Percentiles rank a stretch among this genome's conserved stretches.
phyloP scores from a whole-genome alignment of 2,888 invertebrate species.

The Halictus quadricinctus region DNA sequence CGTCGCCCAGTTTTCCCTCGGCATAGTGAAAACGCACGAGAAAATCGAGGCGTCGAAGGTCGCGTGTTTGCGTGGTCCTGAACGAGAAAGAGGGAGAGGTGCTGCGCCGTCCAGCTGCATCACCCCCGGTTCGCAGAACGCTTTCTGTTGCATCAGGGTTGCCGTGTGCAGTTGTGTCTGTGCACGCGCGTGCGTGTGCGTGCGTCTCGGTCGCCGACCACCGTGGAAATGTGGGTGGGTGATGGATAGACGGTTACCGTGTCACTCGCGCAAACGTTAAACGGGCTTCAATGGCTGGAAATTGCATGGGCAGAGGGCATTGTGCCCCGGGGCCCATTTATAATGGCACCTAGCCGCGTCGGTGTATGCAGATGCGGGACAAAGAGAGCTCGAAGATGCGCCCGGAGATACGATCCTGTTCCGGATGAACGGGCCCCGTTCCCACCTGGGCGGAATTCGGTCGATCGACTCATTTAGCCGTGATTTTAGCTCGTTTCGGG shows the following conservation, averaged over 20 bases:
- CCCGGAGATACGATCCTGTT: constrained; percentile 46
- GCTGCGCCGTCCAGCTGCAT: constrained; percentile 65
- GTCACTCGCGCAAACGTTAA: constrained; percentile 74
- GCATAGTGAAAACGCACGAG: constrained; percentile 32
- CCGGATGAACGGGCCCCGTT: neutral
- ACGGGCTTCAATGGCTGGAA: constrained; percentile 70
- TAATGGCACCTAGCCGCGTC: constrained; percentile 45
- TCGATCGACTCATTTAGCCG: neutral
- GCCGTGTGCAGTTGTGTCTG: neutral
- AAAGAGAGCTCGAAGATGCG: constrained; percentile 43
- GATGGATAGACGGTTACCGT: constrained; percentile 80
- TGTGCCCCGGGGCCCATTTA: constrained; percentile 50
- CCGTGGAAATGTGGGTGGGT: constrained; percentile 74
- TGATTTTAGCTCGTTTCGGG: neutral
- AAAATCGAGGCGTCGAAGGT: constrained; percentile 31
- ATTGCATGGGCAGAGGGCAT: constrained; percentile 68
- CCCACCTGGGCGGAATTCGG: constrained; percentile 25
- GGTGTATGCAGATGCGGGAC: constrained; percentile 68
- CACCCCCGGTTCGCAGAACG: constrained; percentile 38
- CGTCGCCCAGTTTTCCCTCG: constrained; percentile 49
- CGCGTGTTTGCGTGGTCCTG: neutral
- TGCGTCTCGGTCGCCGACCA: constrained; percentile 30
- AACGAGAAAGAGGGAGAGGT: neutral
- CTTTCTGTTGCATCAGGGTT: constrained; percentile 28
- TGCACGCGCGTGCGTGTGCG: neutral